phyloP scores from a whole-genome alignment of 2,888 invertebrate species.

The Calameuta filiformis region DNA sequence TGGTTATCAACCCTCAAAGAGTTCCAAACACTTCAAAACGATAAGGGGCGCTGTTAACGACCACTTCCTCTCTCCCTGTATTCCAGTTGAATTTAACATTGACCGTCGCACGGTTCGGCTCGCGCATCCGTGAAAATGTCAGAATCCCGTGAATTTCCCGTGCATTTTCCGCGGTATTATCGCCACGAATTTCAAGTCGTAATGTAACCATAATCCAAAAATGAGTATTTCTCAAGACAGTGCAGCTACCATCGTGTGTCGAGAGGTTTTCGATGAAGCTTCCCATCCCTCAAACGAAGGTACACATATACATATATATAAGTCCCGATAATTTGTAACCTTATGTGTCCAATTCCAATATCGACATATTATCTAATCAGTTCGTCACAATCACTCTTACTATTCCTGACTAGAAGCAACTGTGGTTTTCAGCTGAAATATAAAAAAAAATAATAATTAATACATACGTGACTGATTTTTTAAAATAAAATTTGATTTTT shows the following conservation, averaged over 20 bases:
- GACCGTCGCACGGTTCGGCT: slow-evolving; percentile 52
- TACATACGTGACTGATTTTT: no score
- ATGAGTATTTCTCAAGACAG: slow-evolving; percentile 64
- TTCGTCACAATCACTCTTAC: not conserved
- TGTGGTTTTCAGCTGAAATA: not conserved
- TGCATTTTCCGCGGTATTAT: slow-evolving; percentile 18
- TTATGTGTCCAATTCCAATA: not conserved
- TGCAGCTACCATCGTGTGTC: slow-evolving; percentile 75
- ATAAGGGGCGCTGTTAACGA: slow-evolving; percentile 2
- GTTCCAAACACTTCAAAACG: not conserved
- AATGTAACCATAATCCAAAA: slow-evolving; percentile 30
- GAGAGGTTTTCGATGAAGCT: slow-evolving; percentile 87
- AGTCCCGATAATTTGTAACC: not conserved
- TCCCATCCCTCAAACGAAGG: slow-evolving; percentile 86
- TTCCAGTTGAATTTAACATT: slow-evolving; percentile 61
- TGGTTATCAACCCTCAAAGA: not conserved
- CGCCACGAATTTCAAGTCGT: slow-evolving; percentile 17
- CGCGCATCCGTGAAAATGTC: slow-evolving; percentile 46
- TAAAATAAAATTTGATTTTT: not conserved
- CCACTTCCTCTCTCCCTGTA: slow-evolving; percentile 35
- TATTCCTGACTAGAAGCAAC: not conserved
- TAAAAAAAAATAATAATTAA: not conserved
- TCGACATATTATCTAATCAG: not conserved
- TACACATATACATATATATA: slow-evolving; percentile 62
- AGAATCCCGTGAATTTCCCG: slow-evolving; percentile 5